Evolutionary conservation across 2,113 vertebrate species (phyloP), one percentile per base, ranked within the genome.

Genomic region (Pseudopipra pipra): DNA sequence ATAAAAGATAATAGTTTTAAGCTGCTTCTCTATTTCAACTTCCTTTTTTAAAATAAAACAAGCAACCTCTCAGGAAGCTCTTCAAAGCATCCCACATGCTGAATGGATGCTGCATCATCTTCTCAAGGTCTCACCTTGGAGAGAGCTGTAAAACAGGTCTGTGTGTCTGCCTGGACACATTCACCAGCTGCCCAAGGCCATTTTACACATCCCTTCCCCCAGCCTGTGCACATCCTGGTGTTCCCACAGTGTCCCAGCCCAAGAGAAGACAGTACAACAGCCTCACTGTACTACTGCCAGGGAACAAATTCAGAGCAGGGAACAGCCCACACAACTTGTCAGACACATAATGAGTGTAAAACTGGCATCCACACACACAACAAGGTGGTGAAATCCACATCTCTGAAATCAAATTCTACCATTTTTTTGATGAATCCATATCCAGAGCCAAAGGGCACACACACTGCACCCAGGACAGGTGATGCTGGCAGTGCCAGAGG

Each of bases 291-390:
- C 70, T 30, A 89, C 0, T 67, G 82, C 62, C 93, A 91, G 85
- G 2, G 37, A 89, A 91, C 25, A 52, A 82, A 89, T 18, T 46
- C 54, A 46, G 78, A 90, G 67, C 13, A 3, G 39, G 37, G 72
- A 89, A n/a, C 72, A 73, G 78, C 77, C 82, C 89, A 76, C 89
- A 43, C 66, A 41, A 75, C 73, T 85, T 54, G 78, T 82, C 85
- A 96, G 94, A 93, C 85, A 76, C 75, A 68, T 8, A 56, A 72
- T 7, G 63, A 93, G 71, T 0, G 4, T 20, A 85, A 76, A 85
- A 44, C 71, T 92, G 90, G 58, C 52, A 59, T 49, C 79, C 88
- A 79, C 51, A 51, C 79, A 35, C 10, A n/a, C n/a, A 70, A 33
- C 68, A 67, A 44, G 70, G 78, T 44, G 85, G 28, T 30, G 65